Evolutionary conservation across 1,140 invertebrate genomes (phyloP).

Genomic region (Himalopsyche phryganea): DNA sequence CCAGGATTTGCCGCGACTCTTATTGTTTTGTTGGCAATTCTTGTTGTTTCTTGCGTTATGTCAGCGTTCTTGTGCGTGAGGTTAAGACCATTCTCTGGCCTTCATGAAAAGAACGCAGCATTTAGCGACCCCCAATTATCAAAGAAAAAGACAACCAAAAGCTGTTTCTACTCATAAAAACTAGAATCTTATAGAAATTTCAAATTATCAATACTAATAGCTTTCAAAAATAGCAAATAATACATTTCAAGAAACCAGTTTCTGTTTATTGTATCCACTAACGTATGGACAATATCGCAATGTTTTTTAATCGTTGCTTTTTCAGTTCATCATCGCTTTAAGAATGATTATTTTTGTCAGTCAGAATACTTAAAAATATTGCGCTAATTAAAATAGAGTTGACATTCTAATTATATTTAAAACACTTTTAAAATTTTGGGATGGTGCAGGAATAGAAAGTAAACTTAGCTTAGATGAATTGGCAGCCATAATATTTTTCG

Average conservation of each 20-base stretch:
- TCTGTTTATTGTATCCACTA: no score
- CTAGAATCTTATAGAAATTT: constrained; percentile 10
- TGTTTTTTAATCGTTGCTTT: no score
- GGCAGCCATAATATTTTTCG: constrained; percentile 1
- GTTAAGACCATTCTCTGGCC: constrained; percentile 63
- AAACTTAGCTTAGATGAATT: constrained; percentile 7
- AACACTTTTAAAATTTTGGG: constrained; percentile 7
- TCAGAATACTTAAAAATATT: no score
- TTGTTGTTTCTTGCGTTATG: constrained; percentile 77
- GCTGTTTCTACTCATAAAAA: constrained; percentile 55
- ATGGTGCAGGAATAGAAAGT: constrained; percentile 16
- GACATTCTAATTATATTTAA: background rate
- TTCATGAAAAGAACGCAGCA: constrained; percentile 52
- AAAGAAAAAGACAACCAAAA: constrained; percentile 43
- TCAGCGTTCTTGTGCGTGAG: constrained; percentile 80
- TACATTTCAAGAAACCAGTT: no score
- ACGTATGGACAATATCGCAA: no score
- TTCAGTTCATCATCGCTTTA: no score
- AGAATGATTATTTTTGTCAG: no score
- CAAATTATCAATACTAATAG: no score
- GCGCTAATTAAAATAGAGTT: background rate
- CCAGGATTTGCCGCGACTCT: constrained; percentile 83
- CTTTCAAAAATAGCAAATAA: no score
- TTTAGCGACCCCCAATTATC: constrained; percentile 39
- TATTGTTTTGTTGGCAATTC: constrained; percentile 72